Percentiles rank a stretch among this genome's conserved stretches.
Conservation (phyloP, 2,888 invertebrate genomes). For the Dastarcus helophoroides region DNA sequence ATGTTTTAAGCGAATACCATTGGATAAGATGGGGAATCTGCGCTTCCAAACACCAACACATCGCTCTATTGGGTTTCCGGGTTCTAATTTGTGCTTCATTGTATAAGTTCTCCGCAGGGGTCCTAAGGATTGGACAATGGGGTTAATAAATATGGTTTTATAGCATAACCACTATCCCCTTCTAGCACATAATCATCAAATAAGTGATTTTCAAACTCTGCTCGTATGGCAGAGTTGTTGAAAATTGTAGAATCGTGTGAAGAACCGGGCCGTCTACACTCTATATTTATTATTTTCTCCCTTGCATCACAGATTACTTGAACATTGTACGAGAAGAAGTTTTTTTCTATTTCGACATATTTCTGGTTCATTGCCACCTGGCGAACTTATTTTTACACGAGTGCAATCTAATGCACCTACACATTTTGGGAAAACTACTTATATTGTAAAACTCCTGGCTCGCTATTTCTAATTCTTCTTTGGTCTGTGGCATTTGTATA, state of each 20-base stretch:
- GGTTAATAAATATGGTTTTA: neutral
- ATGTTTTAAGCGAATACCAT: slow-evolving; percentile 5
- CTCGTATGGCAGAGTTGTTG: too few species aligned
- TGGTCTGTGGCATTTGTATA: too few species aligned
- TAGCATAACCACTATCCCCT: neutral
- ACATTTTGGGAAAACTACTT: too few species aligned
- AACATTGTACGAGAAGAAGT: slow-evolving; percentile 1
- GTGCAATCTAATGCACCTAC: too few species aligned
- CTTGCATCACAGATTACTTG: neutral
- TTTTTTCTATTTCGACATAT: neutral
- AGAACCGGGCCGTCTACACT: neutral
- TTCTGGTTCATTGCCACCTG: neutral
- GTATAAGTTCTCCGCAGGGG: slow-evolving; percentile 4
- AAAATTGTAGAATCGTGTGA: too few species aligned
- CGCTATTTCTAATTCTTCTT: neutral
- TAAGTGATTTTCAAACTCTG: neutral
- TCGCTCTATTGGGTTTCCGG: slow-evolving; percentile 5
- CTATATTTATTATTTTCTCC: neutral
- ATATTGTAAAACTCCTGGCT: too few species aligned
- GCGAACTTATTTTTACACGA: neutral
- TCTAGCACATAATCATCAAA: neutral
- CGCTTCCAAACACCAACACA: slow-evolving; percentile 4
- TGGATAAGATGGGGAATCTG: slow-evolving; percentile 4
- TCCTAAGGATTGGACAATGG: slow-evolving; percentile 1
- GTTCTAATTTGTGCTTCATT: slow-evolving; percentile 5